A percentile compares a stretch with the other conserved stretches of the same genome.
These are phyloP conservation scores for Opisthograptis luteolata DNA, from an alignment of 2,888 invertebrate genomes.

Conservation along the genomic window DNA sequence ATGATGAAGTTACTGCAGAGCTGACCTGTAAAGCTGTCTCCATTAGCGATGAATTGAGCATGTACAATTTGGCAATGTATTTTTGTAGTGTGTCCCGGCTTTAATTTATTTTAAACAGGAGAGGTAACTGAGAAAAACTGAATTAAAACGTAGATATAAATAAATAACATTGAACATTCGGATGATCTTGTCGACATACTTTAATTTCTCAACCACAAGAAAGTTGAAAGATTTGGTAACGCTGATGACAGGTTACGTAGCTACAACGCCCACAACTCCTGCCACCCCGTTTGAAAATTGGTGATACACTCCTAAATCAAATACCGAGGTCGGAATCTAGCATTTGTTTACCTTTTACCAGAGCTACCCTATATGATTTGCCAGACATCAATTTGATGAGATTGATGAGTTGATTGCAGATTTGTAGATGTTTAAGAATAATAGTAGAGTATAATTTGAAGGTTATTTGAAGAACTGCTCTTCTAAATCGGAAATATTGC, in stretches of 20 bases:
- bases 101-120: too few species aligned
- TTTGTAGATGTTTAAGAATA: too few species aligned
- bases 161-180: background rate
- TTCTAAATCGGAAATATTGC: too few species aligned
- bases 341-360: too few species aligned
- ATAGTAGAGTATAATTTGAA: too few species aligned
- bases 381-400: too few species aligned
- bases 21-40: constrained; percentile 6
- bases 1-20: background rate
- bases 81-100: background rate
- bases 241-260: constrained; percentile 32
- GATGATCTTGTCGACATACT: constrained; percentile 10
- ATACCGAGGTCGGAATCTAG: constrained; percentile 35
- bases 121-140: background rate
- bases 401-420: too few species aligned
- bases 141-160: background rate
- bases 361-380: too few species aligned
- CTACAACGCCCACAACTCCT: constrained; percentile 34
- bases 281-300: constrained; percentile 26
- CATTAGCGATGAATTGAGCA: background rate
- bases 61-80: constrained; percentile 1
- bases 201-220: constrained; percentile 12
- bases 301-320: constrained; percentile 40
- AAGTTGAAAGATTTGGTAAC: constrained; percentile 32
- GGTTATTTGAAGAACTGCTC: too few species aligned